Conservation (phyloP, 2,113 vertebrate species). For the Hypocryptadius cinnamomeus region DNA sequence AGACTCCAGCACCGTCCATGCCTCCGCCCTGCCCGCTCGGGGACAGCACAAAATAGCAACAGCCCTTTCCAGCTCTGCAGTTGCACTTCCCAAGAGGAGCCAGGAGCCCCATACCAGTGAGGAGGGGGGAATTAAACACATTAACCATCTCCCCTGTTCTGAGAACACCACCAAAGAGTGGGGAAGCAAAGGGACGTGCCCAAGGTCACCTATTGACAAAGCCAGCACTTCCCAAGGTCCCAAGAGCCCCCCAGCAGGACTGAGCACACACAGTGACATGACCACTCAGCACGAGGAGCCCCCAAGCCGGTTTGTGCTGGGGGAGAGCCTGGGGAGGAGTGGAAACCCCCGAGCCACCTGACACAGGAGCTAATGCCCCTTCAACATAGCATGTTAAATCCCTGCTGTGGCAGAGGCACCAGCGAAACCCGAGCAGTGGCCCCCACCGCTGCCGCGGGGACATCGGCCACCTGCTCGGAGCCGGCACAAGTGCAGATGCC, state of each 20-base stretch:
- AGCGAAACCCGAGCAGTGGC: background rate
- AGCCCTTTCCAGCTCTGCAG: background rate
- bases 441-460: background rate
- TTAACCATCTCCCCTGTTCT: background rate
- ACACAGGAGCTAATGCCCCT: background rate
- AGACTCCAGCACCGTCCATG: background rate
- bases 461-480: constrained; percentile 12
- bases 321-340: background rate
- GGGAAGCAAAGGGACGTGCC: background rate
- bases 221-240: background rate
- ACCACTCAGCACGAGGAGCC: background rate
- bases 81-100: background rate
- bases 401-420: background rate
- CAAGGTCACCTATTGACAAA: constrained; percentile 11
- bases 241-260: background rate
- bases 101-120: background rate
- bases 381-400: background rate
- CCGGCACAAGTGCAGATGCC: background rate
- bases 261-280: background rate
- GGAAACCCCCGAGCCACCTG: background rate
- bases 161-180: fast-evolving
- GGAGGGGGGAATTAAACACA: background rate
- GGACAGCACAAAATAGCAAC: background rate
- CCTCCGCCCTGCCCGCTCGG: background rate
- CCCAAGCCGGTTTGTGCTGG: background rate